Evolutionary conservation across 2,797 vertebrate species (phyloP), one percentile per base, ranked within the genome.

Genomic region (Spea hammondii): DNA sequence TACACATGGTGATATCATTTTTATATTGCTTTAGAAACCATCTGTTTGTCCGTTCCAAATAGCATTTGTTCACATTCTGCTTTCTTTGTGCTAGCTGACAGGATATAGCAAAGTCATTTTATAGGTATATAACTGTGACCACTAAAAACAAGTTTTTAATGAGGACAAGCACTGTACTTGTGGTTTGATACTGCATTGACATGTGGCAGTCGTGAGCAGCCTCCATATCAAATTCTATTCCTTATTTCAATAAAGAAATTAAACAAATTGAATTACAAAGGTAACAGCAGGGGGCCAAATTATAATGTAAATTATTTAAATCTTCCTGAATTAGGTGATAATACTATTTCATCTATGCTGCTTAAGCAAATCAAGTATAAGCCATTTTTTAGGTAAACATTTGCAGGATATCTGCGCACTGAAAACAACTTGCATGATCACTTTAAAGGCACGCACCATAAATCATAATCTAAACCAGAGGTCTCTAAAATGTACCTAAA

Each of bases 41-140:
- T 79, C 78, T 82, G 51, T 73, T 47, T 85, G 53, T 4, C 76
- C 59, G 44, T 71, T 83, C 50, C 82, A 78, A 48, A 78, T 55
- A 84, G 76, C 59, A 2, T 68, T 67, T 77, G 75, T 65, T 72
- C 53, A 8, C 60, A 50, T 73, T 65, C 12, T 68, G 46, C 65
- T 75, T 84, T 7, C 80, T 84, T 84, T 75, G 59, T 84, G 76
- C 53, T 47, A 86, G 79, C 47, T 72, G 53, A 57, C 77, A 83
- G 60, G 76, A 49, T 57, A 54, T 60, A 60, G 72, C 68, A 50
- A 8, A 84, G 69, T 72, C 74, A 81, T 53, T n/a, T 46, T 57
- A 76, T 66, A 72, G 72, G 17, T 67, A 66, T 47, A 53, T 51
- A 66, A 46, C 1, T 68, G 10, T 46, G 12, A 68, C n/a, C 11